Conservation (phyloP, 2,888 invertebrate species). For the Peribatodes rhomboidaria region DNA sequence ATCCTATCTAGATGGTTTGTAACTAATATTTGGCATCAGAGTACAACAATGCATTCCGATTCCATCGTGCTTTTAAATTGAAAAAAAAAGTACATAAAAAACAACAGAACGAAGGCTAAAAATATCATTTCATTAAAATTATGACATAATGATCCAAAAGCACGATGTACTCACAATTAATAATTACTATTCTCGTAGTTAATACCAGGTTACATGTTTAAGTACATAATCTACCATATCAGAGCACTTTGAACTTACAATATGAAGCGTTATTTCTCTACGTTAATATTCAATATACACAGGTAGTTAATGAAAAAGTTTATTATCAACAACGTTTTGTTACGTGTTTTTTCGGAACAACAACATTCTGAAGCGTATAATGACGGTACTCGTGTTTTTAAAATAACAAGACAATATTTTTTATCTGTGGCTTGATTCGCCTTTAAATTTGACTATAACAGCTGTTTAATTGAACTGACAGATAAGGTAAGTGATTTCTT, state of each 20-base stretch:
- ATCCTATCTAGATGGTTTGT: conserved; percentile 26
- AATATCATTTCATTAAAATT: conserved; percentile 10
- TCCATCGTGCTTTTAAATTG: conserved; percentile 48
- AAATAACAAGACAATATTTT: background rate
- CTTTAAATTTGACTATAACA: background rate
- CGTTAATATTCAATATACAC: conserved; percentile 54
- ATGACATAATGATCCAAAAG: conserved; percentile 19
- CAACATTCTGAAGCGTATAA: conserved; percentile 50
- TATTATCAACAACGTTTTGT: conserved; percentile 61
- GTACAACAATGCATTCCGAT: conserved; percentile 56
- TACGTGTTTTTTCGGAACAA: conserved; percentile 47
- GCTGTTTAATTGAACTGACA: background rate
- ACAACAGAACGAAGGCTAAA: background rate
- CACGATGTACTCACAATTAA: conserved; percentile 29
- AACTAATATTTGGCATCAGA: conserved; percentile 80
- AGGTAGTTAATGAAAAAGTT: conserved; percentile 62
- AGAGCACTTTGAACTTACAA: conserved; percentile 65
- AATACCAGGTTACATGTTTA: conserved; percentile 74
- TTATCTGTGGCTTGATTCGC: background rate
- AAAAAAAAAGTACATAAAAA: background rate
- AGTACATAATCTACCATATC: conserved; percentile 77
- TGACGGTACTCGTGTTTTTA: background rate
- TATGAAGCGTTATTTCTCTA: conserved; percentile 49
- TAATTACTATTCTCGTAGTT: conserved; percentile 48
- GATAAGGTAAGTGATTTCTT: background rate